A percentile compares a stretch with the other conserved stretches of the same genome.
These are phyloP conservation scores for Actinostola sp. DNA, from an alignment of 92 coral and sea anemone species.

Conservation along the genomic window DNA sequence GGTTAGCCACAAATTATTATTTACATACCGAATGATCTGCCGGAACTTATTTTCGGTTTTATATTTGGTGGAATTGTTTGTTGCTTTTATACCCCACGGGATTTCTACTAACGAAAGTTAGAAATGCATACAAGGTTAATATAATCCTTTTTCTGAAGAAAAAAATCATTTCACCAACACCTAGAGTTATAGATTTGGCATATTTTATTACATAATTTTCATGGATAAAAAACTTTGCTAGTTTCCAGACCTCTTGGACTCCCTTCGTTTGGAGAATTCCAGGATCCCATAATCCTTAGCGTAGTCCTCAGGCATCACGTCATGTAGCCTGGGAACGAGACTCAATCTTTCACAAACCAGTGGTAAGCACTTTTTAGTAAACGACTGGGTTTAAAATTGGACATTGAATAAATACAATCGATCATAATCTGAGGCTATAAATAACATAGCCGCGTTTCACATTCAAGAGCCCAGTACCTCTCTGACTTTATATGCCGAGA, in stretches of 20 bases:
- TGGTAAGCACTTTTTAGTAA: not conserved
- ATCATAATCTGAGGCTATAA: not conserved
- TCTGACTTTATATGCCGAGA: not conserved
- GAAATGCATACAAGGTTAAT: too few species aligned
- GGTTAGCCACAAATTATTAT: too few species aligned
- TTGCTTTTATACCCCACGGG: too few species aligned
- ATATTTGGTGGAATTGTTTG: too few species aligned
- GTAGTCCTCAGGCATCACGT: not conserved
- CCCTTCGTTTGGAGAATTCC: not conserved
- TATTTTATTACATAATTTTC: slow-evolving; percentile 11
- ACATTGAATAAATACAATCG: not conserved
- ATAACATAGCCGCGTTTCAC: slow-evolving; percentile 7
- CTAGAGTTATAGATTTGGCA: too few species aligned
- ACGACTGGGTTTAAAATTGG: slow-evolving; percentile 13
- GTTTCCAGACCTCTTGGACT: not conserved
- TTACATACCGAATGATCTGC: too few species aligned
- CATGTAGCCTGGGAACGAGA: slow-evolving; percentile 6
- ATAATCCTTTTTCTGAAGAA: too few species aligned
- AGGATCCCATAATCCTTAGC: not conserved
- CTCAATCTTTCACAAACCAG: not conserved
- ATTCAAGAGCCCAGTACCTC: not conserved
- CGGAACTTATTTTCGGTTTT: too few species aligned
- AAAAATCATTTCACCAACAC: too few species aligned
- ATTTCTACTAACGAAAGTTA: too few species aligned
- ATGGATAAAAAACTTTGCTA: not conserved